Evolutionary conservation across 2,888 invertebrate genomes (phyloP).

Genomic region (Drosophila borborema): DNA sequence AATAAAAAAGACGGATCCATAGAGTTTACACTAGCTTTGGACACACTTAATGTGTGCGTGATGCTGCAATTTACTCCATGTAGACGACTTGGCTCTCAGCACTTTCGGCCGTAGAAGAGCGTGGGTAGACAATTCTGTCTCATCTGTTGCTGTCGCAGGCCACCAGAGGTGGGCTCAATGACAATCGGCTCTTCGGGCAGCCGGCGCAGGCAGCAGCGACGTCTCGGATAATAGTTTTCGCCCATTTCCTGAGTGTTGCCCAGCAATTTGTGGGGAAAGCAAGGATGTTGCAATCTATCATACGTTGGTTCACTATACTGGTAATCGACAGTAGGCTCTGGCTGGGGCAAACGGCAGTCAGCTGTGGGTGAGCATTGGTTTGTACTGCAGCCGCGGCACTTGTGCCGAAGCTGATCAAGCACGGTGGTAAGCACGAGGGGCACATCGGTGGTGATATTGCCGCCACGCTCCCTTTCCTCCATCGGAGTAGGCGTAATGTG

Average conservation of each 20-base stretch:
- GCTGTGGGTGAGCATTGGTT: background rate
- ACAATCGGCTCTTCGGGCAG: constrained; percentile 42
- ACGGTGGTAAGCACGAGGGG: background rate
- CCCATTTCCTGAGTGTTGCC: background rate
- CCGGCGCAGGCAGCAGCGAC: constrained; percentile 38
- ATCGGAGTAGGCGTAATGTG: background rate
- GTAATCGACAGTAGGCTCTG: accelerated
- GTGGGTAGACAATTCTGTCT: constrained; percentile 21
- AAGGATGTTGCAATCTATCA: background rate
- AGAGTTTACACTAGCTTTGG: background rate
- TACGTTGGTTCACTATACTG: background rate
- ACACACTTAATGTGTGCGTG: background rate
- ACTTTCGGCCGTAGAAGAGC: constrained; percentile 39
- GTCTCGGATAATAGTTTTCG: constrained; percentile 15
- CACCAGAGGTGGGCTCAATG: constrained; percentile 39
- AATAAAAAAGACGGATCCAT: background rate
- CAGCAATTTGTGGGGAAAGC: background rate
- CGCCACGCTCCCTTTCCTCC: background rate
- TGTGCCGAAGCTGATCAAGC: constrained; percentile 7
- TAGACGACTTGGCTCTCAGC: background rate
- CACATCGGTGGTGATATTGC: constrained; percentile 14
- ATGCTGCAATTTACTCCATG: background rate
- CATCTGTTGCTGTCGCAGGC: constrained; percentile 33
- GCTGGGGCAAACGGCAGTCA: background rate
- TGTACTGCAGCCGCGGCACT: too few relatives aligned